Conservation (phyloP, 2,888 invertebrate species). For the Rhopalosiphum nymphaeae region DNA sequence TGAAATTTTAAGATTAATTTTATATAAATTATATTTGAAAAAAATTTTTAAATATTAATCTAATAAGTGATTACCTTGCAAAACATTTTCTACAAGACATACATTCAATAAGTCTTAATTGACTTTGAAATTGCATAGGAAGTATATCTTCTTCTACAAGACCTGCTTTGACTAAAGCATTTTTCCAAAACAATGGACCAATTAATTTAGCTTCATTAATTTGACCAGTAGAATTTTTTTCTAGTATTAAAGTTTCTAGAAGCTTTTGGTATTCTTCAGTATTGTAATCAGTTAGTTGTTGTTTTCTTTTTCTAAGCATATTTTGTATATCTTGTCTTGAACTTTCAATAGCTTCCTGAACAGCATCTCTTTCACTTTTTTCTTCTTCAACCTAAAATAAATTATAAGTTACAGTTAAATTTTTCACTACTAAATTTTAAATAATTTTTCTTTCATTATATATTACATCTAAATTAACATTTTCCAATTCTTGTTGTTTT, state of each 20-base stretch:
- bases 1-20: not conserved
- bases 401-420: not conserved
- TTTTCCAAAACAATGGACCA: conserved; percentile 65
- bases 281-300: conserved; percentile 46
- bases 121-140: conserved; percentile 59
- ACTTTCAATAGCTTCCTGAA: conserved; percentile 60
- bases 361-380: conserved; percentile 60
- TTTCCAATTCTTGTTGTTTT: conserved; percentile 53
- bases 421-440: not conserved
- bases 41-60: not conserved
- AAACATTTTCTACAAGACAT: conserved; percentile 56
- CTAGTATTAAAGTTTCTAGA: conserved; percentile 20
- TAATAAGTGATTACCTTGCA: conserved; percentile 50
- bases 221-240: conserved; percentile 50
- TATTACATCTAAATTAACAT: conserved; percentile 42
- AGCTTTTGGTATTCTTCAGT: conserved; percentile 53
- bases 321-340: conserved; percentile 59
- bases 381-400: conserved; percentile 49
- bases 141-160: conserved; percentile 47
- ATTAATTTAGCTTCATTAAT: conserved; percentile 46
- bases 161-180: conserved; percentile 53
- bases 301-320: conserved; percentile 59
- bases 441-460: not conserved
- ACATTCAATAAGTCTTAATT: conserved; percentile 47
- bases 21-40: not conserved